Conservation (phyloP, 2,888 invertebrate species). For the Alsophila aescularia region DNA sequence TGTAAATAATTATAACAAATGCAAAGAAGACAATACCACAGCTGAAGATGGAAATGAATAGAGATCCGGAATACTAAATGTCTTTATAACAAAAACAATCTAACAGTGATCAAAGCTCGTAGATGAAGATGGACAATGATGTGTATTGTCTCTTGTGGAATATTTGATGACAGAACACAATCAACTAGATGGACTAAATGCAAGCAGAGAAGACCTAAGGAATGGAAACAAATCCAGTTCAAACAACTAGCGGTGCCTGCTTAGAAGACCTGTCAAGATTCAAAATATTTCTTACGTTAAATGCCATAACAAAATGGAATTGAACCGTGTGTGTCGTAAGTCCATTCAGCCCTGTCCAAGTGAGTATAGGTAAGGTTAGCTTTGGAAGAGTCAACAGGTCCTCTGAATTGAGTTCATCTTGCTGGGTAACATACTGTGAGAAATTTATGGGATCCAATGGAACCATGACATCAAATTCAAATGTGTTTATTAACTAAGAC, state of each 20-base stretch:
- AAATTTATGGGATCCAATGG: neutral
- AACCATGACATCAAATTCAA: neutral
- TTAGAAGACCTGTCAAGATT: conserved; percentile 2
- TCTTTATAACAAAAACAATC: neutral
- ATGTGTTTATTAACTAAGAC: no score
- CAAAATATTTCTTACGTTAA: conserved; percentile 13
- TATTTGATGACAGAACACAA: neutral
- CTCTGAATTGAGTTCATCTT: conserved; percentile 55
- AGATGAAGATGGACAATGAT: neutral
- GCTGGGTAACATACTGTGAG: neutral
- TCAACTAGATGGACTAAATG: neutral
- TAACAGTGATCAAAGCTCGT: neutral
- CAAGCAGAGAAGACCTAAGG: conserved; percentile 1
- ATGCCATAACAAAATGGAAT: conserved; percentile 22
- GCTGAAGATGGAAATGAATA: neutral
- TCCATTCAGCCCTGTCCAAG: conserved; percentile 76
- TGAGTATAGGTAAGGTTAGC: conserved; percentile 68
- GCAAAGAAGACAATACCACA: conserved; percentile 3
- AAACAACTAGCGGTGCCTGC: neutral
- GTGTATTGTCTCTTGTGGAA: neutral
- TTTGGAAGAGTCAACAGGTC: conserved; percentile 57
- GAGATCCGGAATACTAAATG: neutral
- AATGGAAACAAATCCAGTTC: neutral
- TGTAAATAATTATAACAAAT: neutral
- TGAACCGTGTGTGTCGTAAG: conserved; percentile 61